Base-by-base conservation (phyloP, 2,113 vertebrate species). In the Lynx canadensis region DNA sequence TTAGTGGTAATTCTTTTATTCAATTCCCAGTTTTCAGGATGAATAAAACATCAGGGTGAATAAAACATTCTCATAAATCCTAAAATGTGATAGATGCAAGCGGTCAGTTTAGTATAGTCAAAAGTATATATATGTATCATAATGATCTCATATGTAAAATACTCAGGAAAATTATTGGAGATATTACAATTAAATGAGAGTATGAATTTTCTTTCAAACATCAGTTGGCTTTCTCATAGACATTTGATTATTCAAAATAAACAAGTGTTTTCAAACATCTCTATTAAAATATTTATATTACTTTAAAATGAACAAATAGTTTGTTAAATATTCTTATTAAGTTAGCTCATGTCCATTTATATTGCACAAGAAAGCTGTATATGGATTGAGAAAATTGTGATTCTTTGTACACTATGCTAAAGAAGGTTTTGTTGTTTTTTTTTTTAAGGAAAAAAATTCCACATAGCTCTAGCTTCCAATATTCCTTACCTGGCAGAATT, bases 401-500 rank as follows among this genome's bases (percentile, higher is more conserved):
- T 41, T 94, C 16, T 63, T 86, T 38, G 78, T 83, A 94, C 95
- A 92, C 60, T 93, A 89, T 31, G 48, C 4, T 89, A 82, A 66
- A 88, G 90, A 86, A 63, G 21, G 57, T 36, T 69, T 69, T n/a
- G 7, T 1, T 19, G 8, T 73, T 73, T 71, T 76, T 73, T 95
- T 91, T n/a, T 90, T 68, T 45, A 60, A 23, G 7, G 2, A 1
- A 50, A 50, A 87, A 3, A 16, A 71, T 95, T 60, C 36, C 50
- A 74, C 0, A 50, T 29, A 94, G 63, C 25, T 94, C 66, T 93
- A 97, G 63, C 81, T 94, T 91, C 48, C 55, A 95, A 31, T 45
- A 66, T 85, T 95, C 63, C 97, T 98, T 98, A 97, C 96, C 96
- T 98, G 94, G 85, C 45, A 94, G 88, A 98, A 97, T 91, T 97